Conservation (phyloP, 2,888 invertebrate genomes). For the Macrosoma leucophasiata region DNA sequence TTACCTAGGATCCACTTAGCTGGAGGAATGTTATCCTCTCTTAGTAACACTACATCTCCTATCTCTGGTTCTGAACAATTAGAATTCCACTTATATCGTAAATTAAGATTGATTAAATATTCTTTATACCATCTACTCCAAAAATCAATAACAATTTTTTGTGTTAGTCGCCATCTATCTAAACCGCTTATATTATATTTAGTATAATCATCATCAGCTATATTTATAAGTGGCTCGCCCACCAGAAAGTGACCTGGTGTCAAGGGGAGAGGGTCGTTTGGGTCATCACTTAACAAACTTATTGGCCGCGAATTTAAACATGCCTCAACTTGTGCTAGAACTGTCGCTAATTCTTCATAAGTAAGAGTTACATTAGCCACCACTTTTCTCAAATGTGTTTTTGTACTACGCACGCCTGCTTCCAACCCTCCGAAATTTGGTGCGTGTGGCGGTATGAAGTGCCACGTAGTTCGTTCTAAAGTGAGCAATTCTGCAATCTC, state of each 20-base stretch:
- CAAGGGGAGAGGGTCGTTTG: slow-evolving; percentile 20
- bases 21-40: slow-evolving; percentile 21
- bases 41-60: slow-evolving; percentile 19
- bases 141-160: slow-evolving; percentile 25
- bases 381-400: no score
- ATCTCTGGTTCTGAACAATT: slow-evolving; percentile 14
- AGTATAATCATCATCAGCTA: slow-evolving; percentile 14
- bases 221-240: slow-evolving; percentile 21
- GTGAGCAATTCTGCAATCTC: no score
- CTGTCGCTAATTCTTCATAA: no score
- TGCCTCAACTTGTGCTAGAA: no score
- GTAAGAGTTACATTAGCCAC: no score
- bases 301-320: no score
- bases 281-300: slow-evolving; percentile 18
- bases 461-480: no score
- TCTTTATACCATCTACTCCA: slow-evolving; percentile 27
- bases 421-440: no score
- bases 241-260: slow-evolving; percentile 24
- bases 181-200: slow-evolving; percentile 4
- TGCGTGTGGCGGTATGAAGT: no score
- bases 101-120: slow-evolving; percentile 18
- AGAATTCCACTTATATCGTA: slow-evolving; percentile 20
- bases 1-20: slow-evolving; percentile 21
- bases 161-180: slow-evolving; percentile 21
- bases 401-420: no score